Evolutionary conservation across 2,888 invertebrate species (phyloP), one percentile per base, ranked within the genome.

Genomic region (Synergus laeviventris): DNA sequence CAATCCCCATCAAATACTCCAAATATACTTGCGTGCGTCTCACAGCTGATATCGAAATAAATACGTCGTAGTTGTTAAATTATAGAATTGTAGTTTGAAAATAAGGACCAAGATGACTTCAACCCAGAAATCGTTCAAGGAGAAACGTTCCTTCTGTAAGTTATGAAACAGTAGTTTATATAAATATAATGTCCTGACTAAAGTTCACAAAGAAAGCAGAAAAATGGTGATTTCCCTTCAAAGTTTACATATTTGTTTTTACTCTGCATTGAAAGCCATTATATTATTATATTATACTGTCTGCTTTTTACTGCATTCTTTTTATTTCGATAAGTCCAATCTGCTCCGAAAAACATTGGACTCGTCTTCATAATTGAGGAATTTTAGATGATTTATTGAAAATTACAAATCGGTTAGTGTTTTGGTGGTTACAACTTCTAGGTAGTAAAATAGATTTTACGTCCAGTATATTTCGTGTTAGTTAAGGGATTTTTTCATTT

Each of bases 81-180:
- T 70, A 14, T n/a, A 14, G 49, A 66, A 70, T 36, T 70, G 21
- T 56, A 36, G 31, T 70, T 61, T 21, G 18, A 42, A 21, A 42
- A 16, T 39, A 42, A 24, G 5, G 8, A 60, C 16, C 16, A 74
- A 79, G 76, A 89, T 89, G 89, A 87, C 84, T 83, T 81, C 83
- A 61, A 83, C 81, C 36, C 85, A 84, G 24, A 88, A 87, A 77
- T 81, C 87, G n/a, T 90, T 88, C 81, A 89, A 89, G 80, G 88
- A 90, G 78, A 89, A 83, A 81, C 88, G 89, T 77, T 84, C 89
- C n/a, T 87, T 89, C 81, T 89, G 89, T 90, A 77, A 85, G 87
- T 79, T 75, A 24, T 42, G 21, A 14, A 66, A 66, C 70, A 49
- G 2, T 16, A 70, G 5, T 70, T 49, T 49, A 49, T 49, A 21